Evolutionary conservation across 2,888 invertebrate species (phyloP).

Genomic region (Ernsta delagoae): DNA sequence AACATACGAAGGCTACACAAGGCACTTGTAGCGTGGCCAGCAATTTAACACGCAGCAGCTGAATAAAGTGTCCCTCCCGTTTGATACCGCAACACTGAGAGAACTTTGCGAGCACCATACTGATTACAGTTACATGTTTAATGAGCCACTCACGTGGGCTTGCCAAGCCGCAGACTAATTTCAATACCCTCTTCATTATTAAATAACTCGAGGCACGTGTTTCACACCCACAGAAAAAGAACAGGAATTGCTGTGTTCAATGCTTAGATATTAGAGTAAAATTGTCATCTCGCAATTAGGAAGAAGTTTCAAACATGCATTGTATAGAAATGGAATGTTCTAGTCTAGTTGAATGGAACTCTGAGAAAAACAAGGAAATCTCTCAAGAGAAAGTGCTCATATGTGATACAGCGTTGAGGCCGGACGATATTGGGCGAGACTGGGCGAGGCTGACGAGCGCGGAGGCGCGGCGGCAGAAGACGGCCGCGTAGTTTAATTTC

Average conservation of each 20-base stretch:
- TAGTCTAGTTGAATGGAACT: slow-evolving; percentile 50
- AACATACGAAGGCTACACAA: slow-evolving; percentile 4
- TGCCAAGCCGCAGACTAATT: slow-evolving; percentile 73
- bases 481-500: slow-evolving; percentile 84
- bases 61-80: slow-evolving; percentile 39
- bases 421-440: not conserved
- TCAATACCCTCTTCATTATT: slow-evolving; percentile 73
- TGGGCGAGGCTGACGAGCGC: slow-evolving; percentile 36
- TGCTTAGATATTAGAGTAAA: slow-evolving; percentile 43
- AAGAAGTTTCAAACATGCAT: slow-evolving; percentile 38
- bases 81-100: slow-evolving; percentile 58
- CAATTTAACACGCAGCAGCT: slow-evolving; percentile 14
- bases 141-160: slow-evolving; percentile 75
- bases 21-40: not conserved
- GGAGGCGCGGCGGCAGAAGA: slow-evolving; percentile 73
- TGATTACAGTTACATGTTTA: slow-evolving; percentile 82
- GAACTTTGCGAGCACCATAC: slow-evolving; percentile 68
- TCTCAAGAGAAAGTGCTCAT: slow-evolving; percentile 77
- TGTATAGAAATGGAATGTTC: slow-evolving; percentile 46
- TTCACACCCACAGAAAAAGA: slow-evolving; percentile 43
- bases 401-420: slow-evolving; percentile 62
- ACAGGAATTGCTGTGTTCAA: slow-evolving; percentile 42
- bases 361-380: slow-evolving; percentile 72
- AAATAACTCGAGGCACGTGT: slow-evolving; percentile 49
- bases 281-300: slow-evolving; percentile 33